Percentiles rank a stretch among this genome's conserved stretches.
Conservation (phyloP, 2,797 vertebrate species). For the Acanthornis magna region DNA sequence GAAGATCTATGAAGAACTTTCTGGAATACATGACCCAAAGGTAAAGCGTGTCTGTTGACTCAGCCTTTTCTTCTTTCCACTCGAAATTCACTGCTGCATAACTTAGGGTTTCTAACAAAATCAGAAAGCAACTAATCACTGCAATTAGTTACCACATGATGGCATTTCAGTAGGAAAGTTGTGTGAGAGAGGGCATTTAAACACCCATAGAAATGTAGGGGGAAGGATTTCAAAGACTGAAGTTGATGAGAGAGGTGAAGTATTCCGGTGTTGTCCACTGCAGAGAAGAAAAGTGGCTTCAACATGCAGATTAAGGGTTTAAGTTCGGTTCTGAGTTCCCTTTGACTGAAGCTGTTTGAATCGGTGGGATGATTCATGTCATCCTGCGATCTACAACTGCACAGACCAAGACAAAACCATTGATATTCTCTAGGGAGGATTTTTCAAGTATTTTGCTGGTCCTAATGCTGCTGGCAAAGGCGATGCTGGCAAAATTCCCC, state of each 20-base stretch:
- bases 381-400: background rate
- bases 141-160: background rate
- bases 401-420: background rate
- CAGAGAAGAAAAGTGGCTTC: background rate
- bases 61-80: background rate
- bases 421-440: background rate
- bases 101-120: background rate
- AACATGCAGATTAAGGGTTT: background rate
- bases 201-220: background rate
- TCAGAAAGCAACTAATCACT: background rate
- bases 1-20: constrained; percentile 97
- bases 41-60: constrained; percentile 72
- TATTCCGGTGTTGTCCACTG: background rate
- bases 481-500: background rate
- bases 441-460: background rate
- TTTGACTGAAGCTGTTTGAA: background rate
- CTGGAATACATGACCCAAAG: constrained; percentile 98
- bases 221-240: background rate
- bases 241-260: background rate
- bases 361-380: background rate
- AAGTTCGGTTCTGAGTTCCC: background rate
- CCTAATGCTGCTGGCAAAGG: background rate
- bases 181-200: background rate
- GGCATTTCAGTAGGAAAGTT: background rate
- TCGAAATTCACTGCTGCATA: background rate